phyloP scores from a whole-genome alignment of 2,888 invertebrate genomes.

The Oithona nana region DNA sequence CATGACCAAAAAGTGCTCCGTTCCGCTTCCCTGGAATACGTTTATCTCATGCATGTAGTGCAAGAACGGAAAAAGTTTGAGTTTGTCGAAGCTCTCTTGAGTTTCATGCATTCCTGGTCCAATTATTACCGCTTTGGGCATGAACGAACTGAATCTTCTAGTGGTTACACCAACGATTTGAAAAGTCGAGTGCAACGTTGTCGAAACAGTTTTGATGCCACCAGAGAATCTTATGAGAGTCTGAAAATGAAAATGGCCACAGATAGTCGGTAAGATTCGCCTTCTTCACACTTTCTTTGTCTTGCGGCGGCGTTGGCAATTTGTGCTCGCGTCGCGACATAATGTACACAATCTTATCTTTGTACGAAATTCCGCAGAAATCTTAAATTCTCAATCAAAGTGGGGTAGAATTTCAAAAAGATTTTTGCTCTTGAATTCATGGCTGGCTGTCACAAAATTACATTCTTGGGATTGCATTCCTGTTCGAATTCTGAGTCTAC shows the following conservation, averaged over 20 bases:
- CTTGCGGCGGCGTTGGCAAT: too few relatives aligned
- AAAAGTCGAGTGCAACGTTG: slow-evolving; percentile 88
- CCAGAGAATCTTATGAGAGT: slow-evolving; percentile 2
- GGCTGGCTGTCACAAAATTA: too few relatives aligned
- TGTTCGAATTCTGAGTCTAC: too few relatives aligned
- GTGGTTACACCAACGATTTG: slow-evolving; percentile 72
- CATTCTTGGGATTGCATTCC: too few relatives aligned
- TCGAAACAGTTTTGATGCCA: slow-evolving; percentile 19
- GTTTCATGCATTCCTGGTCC: slow-evolving; percentile 91
- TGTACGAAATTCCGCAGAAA: too few relatives aligned
- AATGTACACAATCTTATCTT: too few relatives aligned
- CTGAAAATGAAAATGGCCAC: slow-evolving; percentile 1
- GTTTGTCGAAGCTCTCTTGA: slow-evolving; percentile 75
- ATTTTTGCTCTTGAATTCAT: too few relatives aligned
- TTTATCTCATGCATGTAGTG: slow-evolving; percentile 87
- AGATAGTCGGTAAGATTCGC: too few relatives aligned
- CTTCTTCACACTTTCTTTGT: slow-evolving; percentile 1
- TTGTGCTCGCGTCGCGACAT: too few relatives aligned
- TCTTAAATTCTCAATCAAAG: too few relatives aligned
- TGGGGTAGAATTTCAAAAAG: too few relatives aligned
- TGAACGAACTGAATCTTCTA: slow-evolving; percentile 82
- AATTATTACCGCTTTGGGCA: slow-evolving; percentile 92
- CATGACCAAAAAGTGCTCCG: slow-evolving; percentile 92
- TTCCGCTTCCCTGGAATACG: slow-evolving; percentile 90
- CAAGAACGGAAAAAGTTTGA: slow-evolving; percentile 98